A percentile compares a stretch with the other conserved stretches of the same genome.
Conservation (phyloP, 2,888 invertebrate genomes). For the Andrena flavipes region DNA sequence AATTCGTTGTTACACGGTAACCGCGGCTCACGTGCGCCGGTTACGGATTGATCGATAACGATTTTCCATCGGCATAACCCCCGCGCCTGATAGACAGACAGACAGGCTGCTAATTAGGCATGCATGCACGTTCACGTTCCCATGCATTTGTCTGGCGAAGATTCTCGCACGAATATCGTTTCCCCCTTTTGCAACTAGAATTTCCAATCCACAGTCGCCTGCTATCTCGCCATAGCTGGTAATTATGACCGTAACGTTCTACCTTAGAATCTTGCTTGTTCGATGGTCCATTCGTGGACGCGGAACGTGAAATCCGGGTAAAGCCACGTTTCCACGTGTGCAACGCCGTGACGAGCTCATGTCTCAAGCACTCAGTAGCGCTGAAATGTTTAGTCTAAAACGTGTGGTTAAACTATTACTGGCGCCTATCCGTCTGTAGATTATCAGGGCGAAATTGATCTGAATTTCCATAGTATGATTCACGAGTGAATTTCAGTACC, state of each 20-base stretch:
- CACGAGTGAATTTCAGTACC: no score
- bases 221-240: background rate
- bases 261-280: background rate
- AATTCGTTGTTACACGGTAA: slow-evolving; percentile 36
- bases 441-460: no score
- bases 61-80: slow-evolving; percentile 16
- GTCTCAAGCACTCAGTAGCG: no score
- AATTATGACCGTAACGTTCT: slow-evolving; percentile 30
- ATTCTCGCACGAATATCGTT: slow-evolving; percentile 38
- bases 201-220: background rate
- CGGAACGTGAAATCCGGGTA: background rate
- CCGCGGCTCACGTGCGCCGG: slow-evolving; percentile 8
- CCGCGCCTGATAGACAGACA: background rate
- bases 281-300: background rate
- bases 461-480: no score
- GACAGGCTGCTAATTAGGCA: slow-evolving; percentile 27
- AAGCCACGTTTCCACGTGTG: background rate
- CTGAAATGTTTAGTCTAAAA: no score
- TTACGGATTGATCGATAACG: slow-evolving; percentile 43
- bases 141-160: background rate
- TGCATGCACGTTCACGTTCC: slow-evolving; percentile 23
- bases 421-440: no score
- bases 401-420: no score
- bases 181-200: background rate
- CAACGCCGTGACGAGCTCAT: background rate